These are phyloP conservation scores for Nanger granti DNA, from an alignment of 2,113 vertebrate species.

Conservation along the genomic window DNA sequence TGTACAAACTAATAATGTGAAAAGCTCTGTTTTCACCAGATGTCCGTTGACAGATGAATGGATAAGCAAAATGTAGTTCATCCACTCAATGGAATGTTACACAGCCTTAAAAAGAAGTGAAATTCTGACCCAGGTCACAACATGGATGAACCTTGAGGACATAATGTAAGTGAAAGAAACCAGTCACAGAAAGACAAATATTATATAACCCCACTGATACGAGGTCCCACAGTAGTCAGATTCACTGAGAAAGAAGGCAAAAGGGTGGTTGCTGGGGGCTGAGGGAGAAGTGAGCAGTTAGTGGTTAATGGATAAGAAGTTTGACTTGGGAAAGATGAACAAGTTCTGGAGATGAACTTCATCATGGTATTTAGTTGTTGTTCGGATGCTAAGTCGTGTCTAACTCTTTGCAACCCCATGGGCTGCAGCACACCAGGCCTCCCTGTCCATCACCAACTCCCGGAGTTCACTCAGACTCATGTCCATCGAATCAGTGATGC, in stretches of 20 bases:
- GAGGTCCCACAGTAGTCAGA: neutral
- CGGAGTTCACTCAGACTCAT: neutral
- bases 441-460: neutral
- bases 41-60: neutral
- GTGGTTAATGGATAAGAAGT: neutral
- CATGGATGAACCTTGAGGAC: neutral
- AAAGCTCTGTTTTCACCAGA: neutral
- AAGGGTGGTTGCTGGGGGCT: rapidly evolving
- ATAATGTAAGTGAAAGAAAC: neutral
- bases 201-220: rapidly evolving
- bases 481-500: neutral
- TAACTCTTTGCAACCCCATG: neutral
- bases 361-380: neutral
- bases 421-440: neutral
- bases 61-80: neutral
- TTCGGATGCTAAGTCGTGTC: neutral
- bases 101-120: neutral
- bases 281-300: neutral
- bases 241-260: rapidly evolving
- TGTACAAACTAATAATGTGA: neutral
- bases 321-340: neutral
- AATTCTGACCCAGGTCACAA: neutral
- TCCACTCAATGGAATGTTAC: neutral
- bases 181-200: too few species aligned
- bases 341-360: neutral